Evolutionary conservation across 2,113 vertebrate genomes (phyloP).

Genomic region (Verasper variegatus): DNA sequence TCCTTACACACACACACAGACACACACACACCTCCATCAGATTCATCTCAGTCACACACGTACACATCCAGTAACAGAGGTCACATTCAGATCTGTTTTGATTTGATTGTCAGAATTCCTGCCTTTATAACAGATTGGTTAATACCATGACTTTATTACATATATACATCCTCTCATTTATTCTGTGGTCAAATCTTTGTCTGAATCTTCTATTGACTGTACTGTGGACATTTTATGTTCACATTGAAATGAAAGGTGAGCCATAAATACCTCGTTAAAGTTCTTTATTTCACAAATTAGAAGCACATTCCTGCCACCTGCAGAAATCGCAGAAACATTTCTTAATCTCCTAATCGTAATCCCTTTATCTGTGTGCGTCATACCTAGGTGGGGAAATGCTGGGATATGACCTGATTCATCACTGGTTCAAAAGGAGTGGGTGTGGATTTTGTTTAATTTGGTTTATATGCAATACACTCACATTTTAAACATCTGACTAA

Average conservation of each 20-base stretch:
- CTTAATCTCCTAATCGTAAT: slow-evolving; percentile 37
- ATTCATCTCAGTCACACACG: background rate
- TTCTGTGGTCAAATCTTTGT: no score
- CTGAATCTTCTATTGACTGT: no score
- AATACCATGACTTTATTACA: background rate
- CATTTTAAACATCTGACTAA: no score
- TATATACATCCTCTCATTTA: background rate
- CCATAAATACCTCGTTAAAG: no score
- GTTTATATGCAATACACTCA: background rate
- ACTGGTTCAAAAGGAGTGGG: slow-evolving; percentile 15
- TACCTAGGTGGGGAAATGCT: slow-evolving; percentile 37
- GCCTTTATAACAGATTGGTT: slow-evolving; percentile 11
- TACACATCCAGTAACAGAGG: background rate
- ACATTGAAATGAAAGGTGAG: background rate
- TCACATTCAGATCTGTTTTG: background rate
- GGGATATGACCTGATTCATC: slow-evolving; percentile 24
- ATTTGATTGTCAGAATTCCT: background rate
- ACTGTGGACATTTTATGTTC: background rate
- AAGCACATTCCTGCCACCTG: background rate
- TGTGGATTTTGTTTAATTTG: background rate
- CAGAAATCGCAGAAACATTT: background rate
- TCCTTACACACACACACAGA: slow-evolving; percentile 1
- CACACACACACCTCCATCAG: slow-evolving; percentile 5
- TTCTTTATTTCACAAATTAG: background rate
- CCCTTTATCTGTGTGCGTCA: slow-evolving; percentile 47